These are phyloP conservation scores for Toxostoma redivivum DNA, from an alignment of 2,113 vertebrate genomes.

Conservation along the genomic window DNA sequence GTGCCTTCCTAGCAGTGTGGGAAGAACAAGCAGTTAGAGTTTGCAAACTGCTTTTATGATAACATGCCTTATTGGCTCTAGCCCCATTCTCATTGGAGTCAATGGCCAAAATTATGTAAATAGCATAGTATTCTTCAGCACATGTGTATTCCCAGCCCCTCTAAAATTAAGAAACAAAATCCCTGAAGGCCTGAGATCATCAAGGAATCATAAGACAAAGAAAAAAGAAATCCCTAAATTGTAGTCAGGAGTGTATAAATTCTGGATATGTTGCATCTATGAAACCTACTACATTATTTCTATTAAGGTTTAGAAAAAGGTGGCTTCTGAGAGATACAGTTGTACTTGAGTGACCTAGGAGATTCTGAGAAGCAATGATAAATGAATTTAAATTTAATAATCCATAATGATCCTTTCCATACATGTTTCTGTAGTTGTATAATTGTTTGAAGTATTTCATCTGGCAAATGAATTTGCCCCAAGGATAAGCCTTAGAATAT, in stretches of 20 bases:
- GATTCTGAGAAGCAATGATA: neutral
- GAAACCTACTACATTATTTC: neutral
- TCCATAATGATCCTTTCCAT: neutral
- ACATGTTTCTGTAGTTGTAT: neutral
- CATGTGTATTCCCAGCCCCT: rapidly evolving
- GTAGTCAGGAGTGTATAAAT: neutral
- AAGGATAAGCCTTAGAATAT: neutral
- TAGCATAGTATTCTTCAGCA: neutral
- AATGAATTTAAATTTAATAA: neutral
- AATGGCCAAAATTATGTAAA: neutral
- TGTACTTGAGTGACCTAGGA: neutral
- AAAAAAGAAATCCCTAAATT: neutral
- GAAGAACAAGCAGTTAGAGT: neutral
- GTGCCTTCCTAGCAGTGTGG: neutral
- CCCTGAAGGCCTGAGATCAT: neutral
- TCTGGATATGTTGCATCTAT: neutral
- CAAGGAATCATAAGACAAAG: neutral
- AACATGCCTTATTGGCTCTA: neutral
- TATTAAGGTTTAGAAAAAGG: neutral
- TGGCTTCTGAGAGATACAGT: neutral
- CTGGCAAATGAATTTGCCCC: neutral
- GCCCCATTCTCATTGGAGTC: neutral
- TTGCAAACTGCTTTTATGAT: neutral
- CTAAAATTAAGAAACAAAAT: neutral
- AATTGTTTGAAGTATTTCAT: neutral